phyloP scores from a whole-genome alignment of 2,797 vertebrate genomes.

The Gymnothorax javanicus region DNA sequence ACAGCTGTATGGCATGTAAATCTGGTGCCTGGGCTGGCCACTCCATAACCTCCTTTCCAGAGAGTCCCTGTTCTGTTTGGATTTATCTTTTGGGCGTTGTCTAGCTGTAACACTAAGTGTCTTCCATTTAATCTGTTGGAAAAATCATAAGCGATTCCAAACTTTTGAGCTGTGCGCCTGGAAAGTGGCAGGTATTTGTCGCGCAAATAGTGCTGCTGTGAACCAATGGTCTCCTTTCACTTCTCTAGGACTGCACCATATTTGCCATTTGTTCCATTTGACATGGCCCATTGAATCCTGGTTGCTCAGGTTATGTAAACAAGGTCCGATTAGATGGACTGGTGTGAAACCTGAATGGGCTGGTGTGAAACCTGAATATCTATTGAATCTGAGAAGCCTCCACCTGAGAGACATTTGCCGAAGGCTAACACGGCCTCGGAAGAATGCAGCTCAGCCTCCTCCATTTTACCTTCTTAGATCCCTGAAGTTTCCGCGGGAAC shows the following conservation, averaged over 20 bases:
- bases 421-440: conserved; percentile 50
- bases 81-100: too few species aligned
- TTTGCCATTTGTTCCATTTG: not conserved
- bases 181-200: not conserved
- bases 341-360: conserved; percentile 31
- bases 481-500: conserved; percentile 39
- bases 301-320: not conserved
- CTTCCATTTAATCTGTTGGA: too few species aligned
- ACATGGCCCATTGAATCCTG: not conserved
- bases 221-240: not conserved
- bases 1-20: too few species aligned
- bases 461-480: conserved; percentile 47
- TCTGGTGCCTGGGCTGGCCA: too few species aligned
- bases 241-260: not conserved
- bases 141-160: too few species aligned
- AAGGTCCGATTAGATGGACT: not conserved
- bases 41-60: too few species aligned
- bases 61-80: too few species aligned
- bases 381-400: conserved; percentile 52
- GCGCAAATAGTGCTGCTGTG: not conserved
- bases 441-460: conserved; percentile 45
- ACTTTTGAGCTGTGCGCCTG: too few species aligned
- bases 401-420: conserved; percentile 45
- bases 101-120: too few species aligned
- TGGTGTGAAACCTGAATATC: conserved; percentile 35